Evolutionary conservation across 2,888 invertebrate genomes (phyloP), one percentile per base, ranked within the genome.

Genomic region (Eupithecia subumbrata): DNA sequence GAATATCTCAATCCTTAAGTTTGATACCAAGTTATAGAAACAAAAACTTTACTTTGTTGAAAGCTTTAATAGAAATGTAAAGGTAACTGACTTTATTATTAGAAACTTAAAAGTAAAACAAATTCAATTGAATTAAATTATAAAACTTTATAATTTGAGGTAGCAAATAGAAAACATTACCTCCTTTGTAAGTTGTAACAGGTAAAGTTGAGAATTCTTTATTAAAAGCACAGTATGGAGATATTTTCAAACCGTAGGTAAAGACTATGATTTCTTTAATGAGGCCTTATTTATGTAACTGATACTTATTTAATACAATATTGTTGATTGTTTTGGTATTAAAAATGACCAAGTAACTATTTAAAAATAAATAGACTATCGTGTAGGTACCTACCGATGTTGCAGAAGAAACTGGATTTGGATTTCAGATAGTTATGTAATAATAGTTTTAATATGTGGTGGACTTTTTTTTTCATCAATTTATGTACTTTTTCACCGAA

Each of bases 111-210:
- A 56, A 71, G 43, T 68, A 75, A 70, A 67, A 77, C 74, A 79
- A 77, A 74, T 77, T 69, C 71, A 74, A 76, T 72, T 73, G 22
- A 56, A 56, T 60, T 12, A 25, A 60, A 60, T 60, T 37, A 74
- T 67, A 25, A 72, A 79, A 77, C 40, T 77, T 74, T 25, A 67
- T 74, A 79, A 76, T 76, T 74, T 69, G 74, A 72, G 64, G 56
- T 75, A 70, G 71, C 63, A 72, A 70, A 77, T 67, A 67, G 34
- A 67, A 67, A 66, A 72, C 45, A 67, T 72, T 72, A 72, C 64
- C 67, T 14, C 67, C n/a, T 72, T 67, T 68, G 68, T 45, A 25
- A 68, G 68, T 68, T 60, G 60, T 73, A 73, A 67, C 67, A 67
- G 72, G 43, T 48, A 72, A 79, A 79, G 64, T 77, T 79, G 5